These are phyloP conservation scores for Alectura lathami DNA, from an alignment of 2,113 vertebrate genomes.

Conservation along the genomic window DNA sequence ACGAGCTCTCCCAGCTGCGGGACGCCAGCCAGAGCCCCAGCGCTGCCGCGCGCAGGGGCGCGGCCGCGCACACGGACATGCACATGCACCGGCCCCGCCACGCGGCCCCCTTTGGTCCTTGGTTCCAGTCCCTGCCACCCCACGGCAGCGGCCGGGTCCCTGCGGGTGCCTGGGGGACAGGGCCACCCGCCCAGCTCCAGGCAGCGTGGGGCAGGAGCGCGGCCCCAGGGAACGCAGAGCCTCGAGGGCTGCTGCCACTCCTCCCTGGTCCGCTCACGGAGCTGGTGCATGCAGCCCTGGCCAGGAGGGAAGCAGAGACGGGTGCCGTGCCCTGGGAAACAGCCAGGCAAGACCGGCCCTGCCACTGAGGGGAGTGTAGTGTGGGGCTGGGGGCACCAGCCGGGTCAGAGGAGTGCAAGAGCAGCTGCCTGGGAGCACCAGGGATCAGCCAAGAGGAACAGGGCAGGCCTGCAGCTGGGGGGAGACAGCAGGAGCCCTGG, in stretches of 20 bases:
- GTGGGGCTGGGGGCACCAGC: background rate
- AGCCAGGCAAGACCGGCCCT: background rate
- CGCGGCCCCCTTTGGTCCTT: background rate
- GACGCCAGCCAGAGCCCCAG: background rate
- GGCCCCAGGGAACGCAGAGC: background rate
- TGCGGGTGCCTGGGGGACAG: background rate
- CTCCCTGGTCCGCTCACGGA: background rate
- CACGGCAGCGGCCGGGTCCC: too few species aligned
- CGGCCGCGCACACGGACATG: background rate
- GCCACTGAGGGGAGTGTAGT: background rate
- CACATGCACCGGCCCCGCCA: background rate
- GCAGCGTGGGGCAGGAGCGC: background rate
- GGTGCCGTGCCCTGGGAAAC: background rate
- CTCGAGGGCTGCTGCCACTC: background rate
- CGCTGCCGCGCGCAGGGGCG: background rate
- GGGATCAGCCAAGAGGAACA: background rate
- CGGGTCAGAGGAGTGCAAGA: background rate
- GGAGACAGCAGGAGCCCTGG: background rate
- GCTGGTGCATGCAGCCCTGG: fast-evolving
- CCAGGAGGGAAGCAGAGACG: background rate
- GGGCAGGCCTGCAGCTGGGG: background rate
- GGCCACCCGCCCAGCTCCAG: background rate
- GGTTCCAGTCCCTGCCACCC: background rate
- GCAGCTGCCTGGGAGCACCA: background rate
- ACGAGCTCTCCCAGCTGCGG: background rate